Percentiles rank a stretch among this genome's conserved stretches.
These are phyloP conservation scores for Furcifer pardalis DNA, from an alignment of 2,797 vertebrate species.

Conservation along the genomic window DNA sequence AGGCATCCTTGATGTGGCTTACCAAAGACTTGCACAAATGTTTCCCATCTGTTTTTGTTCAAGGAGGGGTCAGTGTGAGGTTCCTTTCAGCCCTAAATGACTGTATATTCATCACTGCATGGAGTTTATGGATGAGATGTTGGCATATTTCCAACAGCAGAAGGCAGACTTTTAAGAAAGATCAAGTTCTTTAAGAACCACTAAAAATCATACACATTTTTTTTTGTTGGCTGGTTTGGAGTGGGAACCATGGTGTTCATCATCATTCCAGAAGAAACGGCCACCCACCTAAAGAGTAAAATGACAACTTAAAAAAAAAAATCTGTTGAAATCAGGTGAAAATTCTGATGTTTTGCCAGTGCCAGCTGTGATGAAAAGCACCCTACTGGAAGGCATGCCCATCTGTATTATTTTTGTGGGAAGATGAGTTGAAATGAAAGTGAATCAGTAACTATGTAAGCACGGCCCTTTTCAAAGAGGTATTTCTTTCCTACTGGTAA, in stretches of 20 bases:
- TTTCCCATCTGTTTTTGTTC: slow-evolving; percentile 57
- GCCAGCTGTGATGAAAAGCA: slow-evolving; percentile 36
- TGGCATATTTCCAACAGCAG: slow-evolving; percentile 47
- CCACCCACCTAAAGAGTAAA: slow-evolving; percentile 32
- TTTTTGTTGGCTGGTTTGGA: slow-evolving; percentile 15
- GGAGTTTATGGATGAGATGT: slow-evolving; percentile 36
- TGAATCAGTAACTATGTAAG: slow-evolving; percentile 61
- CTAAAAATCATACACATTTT: slow-evolving; percentile 39
- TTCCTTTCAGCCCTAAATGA: slow-evolving; percentile 37
- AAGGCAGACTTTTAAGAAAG: slow-evolving; percentile 42
- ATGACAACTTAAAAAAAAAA: slow-evolving; percentile 29
- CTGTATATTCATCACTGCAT: slow-evolving; percentile 31
- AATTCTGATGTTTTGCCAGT: slow-evolving; percentile 29
- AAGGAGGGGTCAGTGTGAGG: slow-evolving; percentile 51
- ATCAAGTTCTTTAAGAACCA: slow-evolving; percentile 30
- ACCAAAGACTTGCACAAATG: slow-evolving; percentile 39
- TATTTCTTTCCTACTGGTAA: slow-evolving; percentile 57
- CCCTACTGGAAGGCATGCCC: slow-evolving; percentile 44
- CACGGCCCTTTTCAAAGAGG: slow-evolving; percentile 43
- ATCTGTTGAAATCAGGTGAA: slow-evolving; percentile 37
- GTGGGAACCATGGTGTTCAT: slow-evolving; percentile 22
- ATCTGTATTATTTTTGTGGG: slow-evolving; percentile 54
- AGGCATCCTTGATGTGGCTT: slow-evolving; percentile 54
- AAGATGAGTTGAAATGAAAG: slow-evolving; percentile 60
- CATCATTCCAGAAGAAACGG: slow-evolving; percentile 41